Evolutionary conservation across 1,140 invertebrate species (phyloP).

Genomic region (Halotydeus destructor): DNA sequence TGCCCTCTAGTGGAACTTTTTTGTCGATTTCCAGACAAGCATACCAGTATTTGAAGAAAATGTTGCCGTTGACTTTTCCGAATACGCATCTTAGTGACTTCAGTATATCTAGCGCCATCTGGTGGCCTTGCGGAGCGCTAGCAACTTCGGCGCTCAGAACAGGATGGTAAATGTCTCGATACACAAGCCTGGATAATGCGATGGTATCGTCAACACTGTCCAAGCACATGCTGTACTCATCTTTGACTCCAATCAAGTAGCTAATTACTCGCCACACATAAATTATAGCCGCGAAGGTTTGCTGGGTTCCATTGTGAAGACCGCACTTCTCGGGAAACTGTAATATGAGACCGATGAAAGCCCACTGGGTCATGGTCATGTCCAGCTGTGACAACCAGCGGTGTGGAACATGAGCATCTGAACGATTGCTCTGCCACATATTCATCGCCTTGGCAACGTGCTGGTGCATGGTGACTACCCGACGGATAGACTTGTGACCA

Average conservation of each 20-base stretch:
- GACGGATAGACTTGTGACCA: slow-evolving; percentile 26
- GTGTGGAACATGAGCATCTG: too few relatives aligned
- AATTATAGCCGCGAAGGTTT: slow-evolving; percentile 43
- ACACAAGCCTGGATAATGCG: slow-evolving; percentile 9
- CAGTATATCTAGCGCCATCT: slow-evolving; percentile 10
- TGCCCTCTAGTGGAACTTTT: too few relatives aligned
- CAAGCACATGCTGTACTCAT: slow-evolving; percentile 39
- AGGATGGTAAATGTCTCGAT: not conserved
- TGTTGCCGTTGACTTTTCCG: slow-evolving; percentile 1
- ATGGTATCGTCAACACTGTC: slow-evolving; percentile 26
- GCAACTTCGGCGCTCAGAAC: not conserved
- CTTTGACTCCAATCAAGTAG: slow-evolving; percentile 52
- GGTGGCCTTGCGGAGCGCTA: not conserved
- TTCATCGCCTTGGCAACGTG: slow-evolving; percentile 22
- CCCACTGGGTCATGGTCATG: slow-evolving; percentile 43
- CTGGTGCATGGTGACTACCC: slow-evolving; percentile 28
- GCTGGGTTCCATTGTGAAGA: slow-evolving; percentile 28
- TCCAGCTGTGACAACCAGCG: too few relatives aligned
- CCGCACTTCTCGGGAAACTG: slow-evolving; percentile 41
- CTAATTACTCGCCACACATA: slow-evolving; percentile 67
- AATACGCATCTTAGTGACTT: not conserved
- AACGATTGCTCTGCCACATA: too few relatives aligned
- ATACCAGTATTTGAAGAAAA: slow-evolving; percentile 5
- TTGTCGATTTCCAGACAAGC: not conserved
- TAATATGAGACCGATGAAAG: slow-evolving; percentile 52